Percentiles rank a stretch among this genome's conserved stretches.
Conservation (phyloP, 2,797 vertebrate genomes). For the Aldrovandia affinis region DNA sequence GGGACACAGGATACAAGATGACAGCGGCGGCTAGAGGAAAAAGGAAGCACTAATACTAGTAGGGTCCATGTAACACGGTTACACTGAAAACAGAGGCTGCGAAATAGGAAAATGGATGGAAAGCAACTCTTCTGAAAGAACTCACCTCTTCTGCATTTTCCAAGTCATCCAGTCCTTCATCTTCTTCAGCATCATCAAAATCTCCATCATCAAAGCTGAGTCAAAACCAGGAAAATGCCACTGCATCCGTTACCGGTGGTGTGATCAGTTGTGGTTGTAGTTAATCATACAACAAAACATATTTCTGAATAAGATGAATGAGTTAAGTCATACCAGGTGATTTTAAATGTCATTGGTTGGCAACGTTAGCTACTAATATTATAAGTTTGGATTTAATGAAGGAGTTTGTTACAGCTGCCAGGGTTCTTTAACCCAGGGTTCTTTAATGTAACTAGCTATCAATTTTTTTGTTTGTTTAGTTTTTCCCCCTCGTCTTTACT, state of each 20-base stretch:
- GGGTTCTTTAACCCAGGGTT: too few species aligned
- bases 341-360: too few species aligned
- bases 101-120: not conserved
- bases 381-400: too few species aligned
- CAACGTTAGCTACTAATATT: too few species aligned
- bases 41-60: not conserved
- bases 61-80: not conserved
- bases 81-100: too few species aligned
- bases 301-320: not conserved
- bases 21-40: not conserved
- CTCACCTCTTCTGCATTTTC: constrained; percentile 92
- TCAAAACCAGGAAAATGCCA: not conserved
- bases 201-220: constrained; percentile 92
- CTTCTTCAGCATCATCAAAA: constrained; percentile 95
- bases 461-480: too few species aligned
- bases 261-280: not conserved
- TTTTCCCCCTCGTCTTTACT: too few species aligned
- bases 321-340: too few species aligned
- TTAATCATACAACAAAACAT: not conserved
- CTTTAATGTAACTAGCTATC: too few species aligned
- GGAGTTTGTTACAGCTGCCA: too few species aligned
- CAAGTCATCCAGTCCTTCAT: constrained; percentile 92
- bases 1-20: not conserved
- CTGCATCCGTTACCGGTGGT: not conserved
- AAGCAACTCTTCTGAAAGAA: constrained; percentile 9